Evolutionary conservation across 64 coral and sea anemone genomes (phyloP).

Genomic region (Stichodactyla helianthus): DNA sequence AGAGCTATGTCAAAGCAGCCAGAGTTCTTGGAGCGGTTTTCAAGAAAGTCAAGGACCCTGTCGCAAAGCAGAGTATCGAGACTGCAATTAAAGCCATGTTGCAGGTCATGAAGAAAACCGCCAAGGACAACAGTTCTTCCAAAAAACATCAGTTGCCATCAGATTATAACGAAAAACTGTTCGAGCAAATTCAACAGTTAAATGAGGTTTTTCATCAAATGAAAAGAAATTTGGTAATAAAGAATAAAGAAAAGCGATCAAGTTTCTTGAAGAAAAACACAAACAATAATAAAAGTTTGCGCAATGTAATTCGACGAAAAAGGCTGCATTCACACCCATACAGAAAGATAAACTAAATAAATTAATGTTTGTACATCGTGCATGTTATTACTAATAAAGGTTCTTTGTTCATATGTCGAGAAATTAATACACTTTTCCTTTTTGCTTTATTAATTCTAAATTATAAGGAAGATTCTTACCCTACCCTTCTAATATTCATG

Average conservation of each 20-base stretch:
- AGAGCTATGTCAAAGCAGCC: constrained; percentile 57
- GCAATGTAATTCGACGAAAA: background rate
- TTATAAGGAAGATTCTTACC: too few relatives aligned
- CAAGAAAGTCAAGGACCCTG: constrained; percentile 82
- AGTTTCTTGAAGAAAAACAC: background rate
- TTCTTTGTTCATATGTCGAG: too few relatives aligned
- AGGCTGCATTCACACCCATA: background rate
- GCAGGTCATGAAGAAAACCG: constrained; percentile 40
- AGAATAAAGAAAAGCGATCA: background rate
- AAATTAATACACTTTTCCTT: too few relatives aligned
- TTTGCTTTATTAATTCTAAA: too few relatives aligned
- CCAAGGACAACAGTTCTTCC: background rate
- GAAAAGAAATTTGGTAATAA: background rate
- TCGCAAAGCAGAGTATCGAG: constrained; percentile 85
- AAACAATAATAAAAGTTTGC: background rate
- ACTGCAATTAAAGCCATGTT: constrained; percentile 92
- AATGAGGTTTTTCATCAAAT: background rate
- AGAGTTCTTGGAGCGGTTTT: constrained; percentile 84
- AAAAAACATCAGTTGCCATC: background rate
- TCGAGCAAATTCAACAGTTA: background rate
- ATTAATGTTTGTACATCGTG: too few relatives aligned
- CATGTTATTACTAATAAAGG: too few relatives aligned
- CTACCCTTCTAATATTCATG: too few relatives aligned
- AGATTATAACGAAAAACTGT: background rate
- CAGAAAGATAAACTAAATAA: background rate